Conservation (phyloP, 2,797 vertebrate species). For the Botia kubotai region DNA sequence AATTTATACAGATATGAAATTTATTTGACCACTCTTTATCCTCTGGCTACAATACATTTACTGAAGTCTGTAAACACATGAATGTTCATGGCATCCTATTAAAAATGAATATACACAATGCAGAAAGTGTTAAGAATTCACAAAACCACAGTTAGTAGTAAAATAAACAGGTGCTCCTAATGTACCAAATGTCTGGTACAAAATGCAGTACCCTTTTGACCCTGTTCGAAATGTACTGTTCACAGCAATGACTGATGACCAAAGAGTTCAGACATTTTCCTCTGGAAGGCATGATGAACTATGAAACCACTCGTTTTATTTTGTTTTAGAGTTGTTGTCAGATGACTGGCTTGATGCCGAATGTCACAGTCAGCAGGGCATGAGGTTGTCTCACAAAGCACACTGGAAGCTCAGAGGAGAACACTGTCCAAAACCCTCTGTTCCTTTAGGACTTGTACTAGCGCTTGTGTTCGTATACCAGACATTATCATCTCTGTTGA, state of each 20-base stretch:
- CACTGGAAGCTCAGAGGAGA: not conserved
- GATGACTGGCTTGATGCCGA: not conserved
- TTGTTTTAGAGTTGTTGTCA: not conserved
- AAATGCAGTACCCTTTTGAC: conserved; percentile 45
- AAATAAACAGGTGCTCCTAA: conserved; percentile 48
- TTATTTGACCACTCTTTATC: conserved; percentile 37
- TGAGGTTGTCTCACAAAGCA: not conserved
- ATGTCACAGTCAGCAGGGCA: not conserved
- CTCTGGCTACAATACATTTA: conserved; percentile 43
- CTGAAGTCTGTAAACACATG: conserved; percentile 68
- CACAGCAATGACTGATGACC: conserved; percentile 11
- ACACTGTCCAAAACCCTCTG: not conserved
- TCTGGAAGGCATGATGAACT: conserved; percentile 22
- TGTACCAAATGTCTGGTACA: conserved; percentile 33
- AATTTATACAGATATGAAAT: conserved; percentile 59
- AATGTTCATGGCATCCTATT: conserved; percentile 57
- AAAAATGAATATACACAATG: conserved; percentile 54
- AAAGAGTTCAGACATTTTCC: conserved; percentile 12
- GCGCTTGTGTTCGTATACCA: not conserved
- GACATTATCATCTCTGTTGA: conserved; percentile 22
- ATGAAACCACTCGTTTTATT: conserved; percentile 10
- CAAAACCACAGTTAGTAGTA: conserved; percentile 49
- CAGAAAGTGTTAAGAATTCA: conserved; percentile 47
- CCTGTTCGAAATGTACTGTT: conserved; percentile 46
- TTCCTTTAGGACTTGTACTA: not conserved